A percentile compares a stretch with the other conserved stretches of the same genome.
phyloP scores from a whole-genome alignment of 2,113 vertebrate species.

The Labeo catla region DNA sequence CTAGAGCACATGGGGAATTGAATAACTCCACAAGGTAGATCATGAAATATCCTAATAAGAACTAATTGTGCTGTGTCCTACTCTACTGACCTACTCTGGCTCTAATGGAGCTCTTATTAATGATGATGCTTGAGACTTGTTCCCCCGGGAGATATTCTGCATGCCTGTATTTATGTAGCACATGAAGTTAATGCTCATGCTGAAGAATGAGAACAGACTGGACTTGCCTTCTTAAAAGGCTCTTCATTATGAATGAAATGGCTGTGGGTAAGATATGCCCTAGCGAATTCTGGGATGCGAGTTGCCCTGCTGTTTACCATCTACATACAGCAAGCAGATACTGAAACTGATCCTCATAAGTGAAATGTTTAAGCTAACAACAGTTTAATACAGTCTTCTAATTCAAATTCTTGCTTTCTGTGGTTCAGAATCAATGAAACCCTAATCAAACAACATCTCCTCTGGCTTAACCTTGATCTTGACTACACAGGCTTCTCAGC shows the following conservation, averaged over 20 bases:
- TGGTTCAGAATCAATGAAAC: no score
- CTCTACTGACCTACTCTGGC: conserved; percentile 37
- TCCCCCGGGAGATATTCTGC: not conserved
- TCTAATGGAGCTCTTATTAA: conserved; percentile 27
- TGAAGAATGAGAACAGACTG: not conserved
- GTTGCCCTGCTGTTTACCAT: not conserved
- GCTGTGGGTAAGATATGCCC: not conserved
- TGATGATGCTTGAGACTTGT: not conserved
- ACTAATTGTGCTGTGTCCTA: not conserved
- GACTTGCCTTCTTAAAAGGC: not conserved
- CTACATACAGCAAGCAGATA: no score
- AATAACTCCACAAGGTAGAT: not conserved
- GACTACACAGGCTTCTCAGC: no score
- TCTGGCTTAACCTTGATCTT: no score
- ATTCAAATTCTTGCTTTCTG: no score
- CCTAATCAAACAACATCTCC: no score
- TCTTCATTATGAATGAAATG: not conserved
- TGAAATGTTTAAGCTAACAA: not conserved
- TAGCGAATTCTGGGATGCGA: not conserved
- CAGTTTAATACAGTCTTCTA: not conserved
- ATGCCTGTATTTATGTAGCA: not conserved
- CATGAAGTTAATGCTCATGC: conserved; percentile 7
- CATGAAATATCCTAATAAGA: not conserved
- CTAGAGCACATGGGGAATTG: not conserved
- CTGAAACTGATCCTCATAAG: not conserved